These are phyloP conservation scores for Lineus longissimus DNA, from an alignment of 1,140 invertebrate genomes.

Conservation along the genomic window DNA sequence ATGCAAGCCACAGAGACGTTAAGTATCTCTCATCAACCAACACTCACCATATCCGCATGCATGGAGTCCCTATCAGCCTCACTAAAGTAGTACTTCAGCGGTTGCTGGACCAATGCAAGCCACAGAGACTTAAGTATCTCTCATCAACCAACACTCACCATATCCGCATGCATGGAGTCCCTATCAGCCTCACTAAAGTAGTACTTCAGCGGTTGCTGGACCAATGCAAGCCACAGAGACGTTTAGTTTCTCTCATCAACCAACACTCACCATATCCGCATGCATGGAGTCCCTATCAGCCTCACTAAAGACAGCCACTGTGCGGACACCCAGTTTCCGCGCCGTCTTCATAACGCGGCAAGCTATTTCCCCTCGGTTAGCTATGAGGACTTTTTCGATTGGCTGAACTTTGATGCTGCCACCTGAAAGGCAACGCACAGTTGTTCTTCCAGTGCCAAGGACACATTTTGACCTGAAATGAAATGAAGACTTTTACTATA, in stretches of 20 bases:
- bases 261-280: conserved; percentile 51
- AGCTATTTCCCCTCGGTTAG: conserved; percentile 97
- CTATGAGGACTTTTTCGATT: conserved; percentile 66
- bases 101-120: too few species aligned
- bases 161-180: conserved; percentile 56
- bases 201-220: too few species aligned
- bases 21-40: too few species aligned
- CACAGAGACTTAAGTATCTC: too few species aligned
- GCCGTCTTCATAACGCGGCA: conserved; percentile 84
- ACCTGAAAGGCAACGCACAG: too few species aligned
- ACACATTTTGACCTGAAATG: too few species aligned
- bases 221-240: too few species aligned
- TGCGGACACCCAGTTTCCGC: conserved; percentile 80
- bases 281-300: conserved; percentile 69
- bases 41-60: conserved; percentile 56
- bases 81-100: too few species aligned
- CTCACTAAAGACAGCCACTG: conserved; percentile 94
- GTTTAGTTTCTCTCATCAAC: too few species aligned
- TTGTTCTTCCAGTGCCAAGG: too few species aligned
- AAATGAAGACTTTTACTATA: too few species aligned
- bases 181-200: conserved; percentile 90
- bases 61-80: conserved; percentile 74
- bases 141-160: conserved; percentile 45
- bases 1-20: too few species aligned
- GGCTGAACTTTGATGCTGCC: conserved; percentile 6